Evolutionary conservation across 2,888 invertebrate species (phyloP), one percentile per base, ranked within the genome.

Genomic region (Drosophila demipolita): DNA sequence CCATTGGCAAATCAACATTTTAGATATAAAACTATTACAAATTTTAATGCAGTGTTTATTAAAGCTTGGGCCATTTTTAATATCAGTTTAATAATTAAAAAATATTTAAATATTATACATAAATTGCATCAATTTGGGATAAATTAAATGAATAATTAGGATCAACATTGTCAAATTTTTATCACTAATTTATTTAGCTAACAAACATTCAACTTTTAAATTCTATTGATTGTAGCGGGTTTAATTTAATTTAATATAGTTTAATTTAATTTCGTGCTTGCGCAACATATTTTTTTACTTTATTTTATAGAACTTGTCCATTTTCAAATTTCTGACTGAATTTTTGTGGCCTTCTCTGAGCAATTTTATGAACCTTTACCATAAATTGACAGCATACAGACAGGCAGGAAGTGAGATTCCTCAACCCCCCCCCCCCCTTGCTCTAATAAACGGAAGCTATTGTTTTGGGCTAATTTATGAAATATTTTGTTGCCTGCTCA

Each of bases 301-400:
- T 8, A 8, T 8, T 15, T 15, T 15, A 15, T 15, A 8, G 17
- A 8, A 38, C 38, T 8, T 38, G 12, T 40, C 0, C 4, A 15
- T 15, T n/a, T 29, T 38, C 9, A 55, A 36, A 8, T n/a, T 36
- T 38, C 36, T n/a, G 26, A 29, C 17, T 55, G 12, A 29, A 26
- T 36, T 26, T 55, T 38, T 38, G 38, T 38, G 38, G 26, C 38
- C n/a, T 38, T 26, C 26, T 38, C 7, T 38, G 17, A 40, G 38
- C 29, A 26, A 45, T n/a, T 55, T 38, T 29, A n/a, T 38, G n/a
- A 29, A 12, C 7, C 29, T 29, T 38, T 38, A 55, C 2, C 38
- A 15, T 29, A 29, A 38, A 26, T 26, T 38, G 38, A 55, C 55
- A 55, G 38, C 38, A 29, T 38, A 40, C 55, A 55, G 38, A 17